A percentile compares a stretch with the other conserved stretches of the same genome.
phyloP scores from a whole-genome alignment of 2,113 vertebrate species.

The Datnioides undecimradiatus region DNA sequence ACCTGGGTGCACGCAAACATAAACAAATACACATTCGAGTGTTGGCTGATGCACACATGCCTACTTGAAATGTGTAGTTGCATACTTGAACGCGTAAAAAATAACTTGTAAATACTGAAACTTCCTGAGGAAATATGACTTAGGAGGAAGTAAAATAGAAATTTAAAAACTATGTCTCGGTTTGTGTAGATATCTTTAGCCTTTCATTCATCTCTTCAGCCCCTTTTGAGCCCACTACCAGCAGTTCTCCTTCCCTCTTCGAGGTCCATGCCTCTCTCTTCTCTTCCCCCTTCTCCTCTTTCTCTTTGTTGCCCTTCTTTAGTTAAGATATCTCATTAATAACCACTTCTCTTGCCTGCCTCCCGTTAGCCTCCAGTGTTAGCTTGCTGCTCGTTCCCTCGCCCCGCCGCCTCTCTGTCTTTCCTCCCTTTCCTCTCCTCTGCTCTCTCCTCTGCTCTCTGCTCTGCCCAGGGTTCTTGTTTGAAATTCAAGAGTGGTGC shows the following conservation, averaged over 20 bases:
- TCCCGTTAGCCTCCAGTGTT: constrained; percentile 76
- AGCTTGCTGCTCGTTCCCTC: constrained; percentile 60
- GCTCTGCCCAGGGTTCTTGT: constrained; percentile 78
- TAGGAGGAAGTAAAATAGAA: background rate
- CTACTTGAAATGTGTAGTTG: background rate
- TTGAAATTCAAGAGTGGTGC: constrained; percentile 81
- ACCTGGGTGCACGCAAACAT: constrained; percentile 28
- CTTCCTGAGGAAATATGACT: background rate
- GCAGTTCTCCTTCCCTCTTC: constrained; percentile 9
- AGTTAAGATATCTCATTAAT: constrained; percentile 78
- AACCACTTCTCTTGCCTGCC: constrained; percentile 66
- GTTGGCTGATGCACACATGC: background rate
- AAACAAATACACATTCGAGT: constrained; percentile 8
- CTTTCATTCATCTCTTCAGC: constrained; percentile 29
- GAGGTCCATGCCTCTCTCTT: constrained; percentile 30
- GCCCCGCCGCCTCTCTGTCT: constrained; percentile 42
- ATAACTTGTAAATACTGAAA: background rate
- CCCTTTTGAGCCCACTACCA: constrained; percentile 1
- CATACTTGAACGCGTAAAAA: background rate
- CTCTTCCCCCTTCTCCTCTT: constrained; percentile 37
- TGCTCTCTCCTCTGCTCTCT: constrained; percentile 65
- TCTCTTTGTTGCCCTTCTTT: constrained; percentile 60
- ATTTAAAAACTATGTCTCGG: background rate
- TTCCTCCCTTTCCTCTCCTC: constrained; percentile 44
- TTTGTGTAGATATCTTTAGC: constrained; percentile 12